A percentile compares a stretch with the other conserved stretches of the same genome.
phyloP scores from a whole-genome alignment of 2,113 vertebrate genomes.

The Varanus komodoensis region DNA sequence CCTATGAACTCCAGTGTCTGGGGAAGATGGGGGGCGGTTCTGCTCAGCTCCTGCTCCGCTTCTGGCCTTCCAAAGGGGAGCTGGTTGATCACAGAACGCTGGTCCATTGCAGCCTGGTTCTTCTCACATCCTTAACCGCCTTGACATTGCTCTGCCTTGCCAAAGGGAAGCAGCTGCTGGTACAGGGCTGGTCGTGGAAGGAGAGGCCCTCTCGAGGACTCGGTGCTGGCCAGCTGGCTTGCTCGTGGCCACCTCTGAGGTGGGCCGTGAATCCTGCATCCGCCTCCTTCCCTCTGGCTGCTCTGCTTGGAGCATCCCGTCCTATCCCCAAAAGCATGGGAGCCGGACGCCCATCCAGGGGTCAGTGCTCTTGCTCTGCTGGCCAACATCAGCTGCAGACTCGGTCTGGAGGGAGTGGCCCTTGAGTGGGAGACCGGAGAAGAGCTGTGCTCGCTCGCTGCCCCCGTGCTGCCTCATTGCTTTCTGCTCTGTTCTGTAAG shows the following conservation, averaged over 20 bases:
- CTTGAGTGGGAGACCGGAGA: background rate
- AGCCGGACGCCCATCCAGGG: accelerated
- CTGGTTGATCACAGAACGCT: too few species aligned
- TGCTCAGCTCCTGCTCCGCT: too few species aligned
- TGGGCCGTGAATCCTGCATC: background rate
- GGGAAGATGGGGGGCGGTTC: too few species aligned
- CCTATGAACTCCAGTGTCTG: too few species aligned
- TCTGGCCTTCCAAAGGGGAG: too few species aligned
- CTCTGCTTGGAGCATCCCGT: background rate
- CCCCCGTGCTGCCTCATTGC: background rate
- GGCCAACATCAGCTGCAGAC: background rate
- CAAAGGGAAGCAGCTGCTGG: too few species aligned
- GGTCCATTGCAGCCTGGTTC: too few species aligned
- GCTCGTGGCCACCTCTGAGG: background rate
- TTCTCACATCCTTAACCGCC: too few species aligned
- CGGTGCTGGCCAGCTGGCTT: accelerated
- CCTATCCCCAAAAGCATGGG: background rate
- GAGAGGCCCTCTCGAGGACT: background rate
- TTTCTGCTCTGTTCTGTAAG: slow-evolving; percentile 44
- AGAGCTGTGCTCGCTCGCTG: slow-evolving; percentile 1
- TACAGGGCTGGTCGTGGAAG: too few species aligned
- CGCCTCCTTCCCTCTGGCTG: background rate
- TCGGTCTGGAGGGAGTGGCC: background rate
- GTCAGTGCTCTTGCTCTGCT: slow-evolving; percentile 12
- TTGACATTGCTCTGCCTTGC: too few species aligned